A percentile compares a stretch with the other conserved stretches of the same genome.
Evolutionary conservation across 2,888 invertebrate species (phyloP).

Genomic region (Drosophila nr. fundita): DNA sequence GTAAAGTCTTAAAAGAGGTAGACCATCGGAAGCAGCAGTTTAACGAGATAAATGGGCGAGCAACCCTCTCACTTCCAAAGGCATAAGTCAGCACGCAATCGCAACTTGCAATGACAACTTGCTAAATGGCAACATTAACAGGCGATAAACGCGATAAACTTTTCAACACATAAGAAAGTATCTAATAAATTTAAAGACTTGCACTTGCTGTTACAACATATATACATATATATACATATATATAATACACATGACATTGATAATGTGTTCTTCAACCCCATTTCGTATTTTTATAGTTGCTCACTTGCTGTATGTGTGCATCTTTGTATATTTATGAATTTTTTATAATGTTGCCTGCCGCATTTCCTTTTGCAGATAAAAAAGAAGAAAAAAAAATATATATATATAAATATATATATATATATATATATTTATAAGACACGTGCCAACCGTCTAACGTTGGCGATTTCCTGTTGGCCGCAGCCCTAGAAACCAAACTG

Average conservation of each 20-base stretch:
- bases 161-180: constrained; percentile 8
- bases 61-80: neutral
- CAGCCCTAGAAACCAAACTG: constrained; percentile 49
- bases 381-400: constrained; percentile 20
- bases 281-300: constrained; percentile 2
- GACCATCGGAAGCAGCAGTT: neutral
- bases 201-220: neutral
- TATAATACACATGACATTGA: neutral
- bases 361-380: constrained; percentile 64
- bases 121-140: neutral
- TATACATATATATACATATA: too few relatives aligned
- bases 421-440: constrained; percentile 28
- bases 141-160: constrained; percentile 16
- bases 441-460: constrained; percentile 76
- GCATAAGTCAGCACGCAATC: constrained; percentile 35
- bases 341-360: constrained; percentile 48
- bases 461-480: constrained; percentile 78
- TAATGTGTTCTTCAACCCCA: neutral
- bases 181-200: constrained; percentile 5
- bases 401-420: neutral
- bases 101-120: neutral
- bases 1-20: too few relatives aligned
- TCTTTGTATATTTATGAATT: constrained; percentile 10
- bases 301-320: neutral
- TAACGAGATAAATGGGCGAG: constrained; percentile 27